Base-by-base conservation (phyloP, 1,140 invertebrate genomes). In the Rhopalosiphum padi region DNA sequence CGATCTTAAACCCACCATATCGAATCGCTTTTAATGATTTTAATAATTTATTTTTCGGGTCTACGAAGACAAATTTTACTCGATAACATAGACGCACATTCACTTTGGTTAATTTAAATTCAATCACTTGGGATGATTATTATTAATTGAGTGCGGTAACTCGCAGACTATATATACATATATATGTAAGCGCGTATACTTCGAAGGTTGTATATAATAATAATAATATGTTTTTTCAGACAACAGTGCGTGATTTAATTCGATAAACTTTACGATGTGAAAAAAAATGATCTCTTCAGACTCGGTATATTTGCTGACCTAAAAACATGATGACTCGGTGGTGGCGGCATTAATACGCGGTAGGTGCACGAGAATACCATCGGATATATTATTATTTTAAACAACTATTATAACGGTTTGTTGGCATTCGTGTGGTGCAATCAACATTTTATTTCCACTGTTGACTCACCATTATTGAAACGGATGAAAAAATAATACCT, bases 21-120 rank as follows among this genome's bases (percentile, higher is more conserved):
- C 85, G 30, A 48, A 87, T 48, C 8, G 85, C 85, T 87, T 48
- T 87, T 48, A 87, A 87, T n/a, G 43, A 48, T 48, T 87, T 87
- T 21, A 87, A 87, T 87, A 87, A 87, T 87, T 87, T 48, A 87
- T 87, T 48, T 48, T n/a, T 46, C 30, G 6, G 43, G 11, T n/a
- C 25, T 48, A 11, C 30, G 43, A n/a, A 48, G 37, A 41, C 82
- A 41, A 22, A 35, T 83, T 83, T 37, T 23, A 22, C 77, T 82
- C 77, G 77, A 21, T 0, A 15, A 15, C 15, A n/a, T 35, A 68
- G 25, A 4, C 11, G 15, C 18, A 18, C 3, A 68, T 68, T 68
- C 1, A n/a, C 35, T 23, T 37, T 83, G 7, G 41, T 41, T 41
- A 83, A 83, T 83, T 83, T 11, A 23, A 41, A 37, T 37, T 41